phyloP scores from a whole-genome alignment of 2,113 vertebrate genomes.

The Phodopus roborovskii region DNA sequence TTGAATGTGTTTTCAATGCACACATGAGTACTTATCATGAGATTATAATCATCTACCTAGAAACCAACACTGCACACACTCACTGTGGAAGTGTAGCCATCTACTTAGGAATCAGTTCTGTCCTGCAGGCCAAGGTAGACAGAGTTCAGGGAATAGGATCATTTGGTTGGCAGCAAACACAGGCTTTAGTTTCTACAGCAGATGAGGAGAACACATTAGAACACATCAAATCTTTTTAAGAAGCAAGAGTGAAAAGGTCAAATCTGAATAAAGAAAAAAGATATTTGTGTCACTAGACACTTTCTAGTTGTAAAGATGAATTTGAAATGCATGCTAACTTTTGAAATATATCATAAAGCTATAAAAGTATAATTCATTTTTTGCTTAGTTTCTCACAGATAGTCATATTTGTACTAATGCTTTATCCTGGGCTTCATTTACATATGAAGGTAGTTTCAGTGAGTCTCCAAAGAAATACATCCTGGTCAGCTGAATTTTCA shows the following conservation, averaged over 20 bases:
- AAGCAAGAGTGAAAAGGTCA: conserved; percentile 45
- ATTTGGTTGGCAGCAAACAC: conserved; percentile 21
- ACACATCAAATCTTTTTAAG: conserved; percentile 66
- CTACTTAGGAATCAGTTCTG: conserved; percentile 80
- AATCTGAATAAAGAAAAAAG: conserved; percentile 59
- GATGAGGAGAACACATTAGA: conserved; percentile 39
- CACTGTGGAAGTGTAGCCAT: conserved; percentile 59
- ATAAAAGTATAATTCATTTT: conserved; percentile 17
- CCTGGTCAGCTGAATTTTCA: conserved; percentile 56
- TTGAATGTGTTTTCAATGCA: conserved; percentile 63
- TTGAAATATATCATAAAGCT: conserved; percentile 49
- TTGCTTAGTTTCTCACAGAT: conserved; percentile 43
- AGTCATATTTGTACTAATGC: conserved; percentile 19
- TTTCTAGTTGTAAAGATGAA: conserved; percentile 8
- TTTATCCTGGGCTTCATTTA: conserved; percentile 50
- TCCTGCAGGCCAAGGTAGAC: conserved; percentile 79
- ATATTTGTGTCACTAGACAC: background rate
- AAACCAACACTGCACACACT: conserved; percentile 60
- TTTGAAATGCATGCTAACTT: background rate
- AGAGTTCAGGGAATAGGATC: conserved; percentile 51
- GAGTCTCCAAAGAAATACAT: conserved; percentile 73
- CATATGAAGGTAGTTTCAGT: conserved; percentile 46
- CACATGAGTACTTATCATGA: conserved; percentile 28
- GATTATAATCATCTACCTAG: conserved; percentile 69
- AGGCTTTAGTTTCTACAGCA: background rate